Base-by-base conservation (phyloP, 2,113 vertebrate genomes). In the Leptosomus discolor region DNA sequence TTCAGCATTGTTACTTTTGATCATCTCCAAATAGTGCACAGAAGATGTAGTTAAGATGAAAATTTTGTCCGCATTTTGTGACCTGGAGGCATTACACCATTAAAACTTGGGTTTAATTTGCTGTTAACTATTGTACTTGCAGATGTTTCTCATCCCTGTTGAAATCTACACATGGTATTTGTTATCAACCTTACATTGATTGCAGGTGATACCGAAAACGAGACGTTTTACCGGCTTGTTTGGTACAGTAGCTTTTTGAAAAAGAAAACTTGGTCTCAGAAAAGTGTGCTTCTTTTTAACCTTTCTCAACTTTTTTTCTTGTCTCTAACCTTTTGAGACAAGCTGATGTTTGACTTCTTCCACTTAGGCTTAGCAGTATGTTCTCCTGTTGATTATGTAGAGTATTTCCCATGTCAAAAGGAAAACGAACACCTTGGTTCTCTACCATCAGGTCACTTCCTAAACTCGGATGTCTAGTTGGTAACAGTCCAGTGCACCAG, bases 1-100 rank as follows among this genome's bases (percentile, higher is more conserved):
- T 98, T 98, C 93, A 95, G 90, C 95, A 92, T 97, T 90, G 95
- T 97, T 98, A 94, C 94, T 96, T 96, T 77, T 93, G 90, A 94
- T 97, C 95, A 94, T 85, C 90, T 87, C 64, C 92, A 81, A 94
- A 54, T 73, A 95, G 96, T 94, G 70, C 85, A 97, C 78, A 92
- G 79, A 95, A 97, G 94, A n/a, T n/a, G 92, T 96, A 97, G 57
- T 96, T 70, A 80, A 65, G 92, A 56, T 88, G 6, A 90, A 86
- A 23, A 1, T 78, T 73, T 91, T 95, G 84, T 81, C 92, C 34
- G 20, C 11, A 6, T 95, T 96, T 97, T 91, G 92, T 96, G 83
- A 96, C 92, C 85, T 96, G 73, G 91, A 96, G 92, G 79, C 68
- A 54, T 94, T 86, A 70, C 51, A 90, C 50, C 41, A n/a, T 97